Conservation (phyloP, 1,140 invertebrate genomes). For the Arctopsyche grandis region DNA sequence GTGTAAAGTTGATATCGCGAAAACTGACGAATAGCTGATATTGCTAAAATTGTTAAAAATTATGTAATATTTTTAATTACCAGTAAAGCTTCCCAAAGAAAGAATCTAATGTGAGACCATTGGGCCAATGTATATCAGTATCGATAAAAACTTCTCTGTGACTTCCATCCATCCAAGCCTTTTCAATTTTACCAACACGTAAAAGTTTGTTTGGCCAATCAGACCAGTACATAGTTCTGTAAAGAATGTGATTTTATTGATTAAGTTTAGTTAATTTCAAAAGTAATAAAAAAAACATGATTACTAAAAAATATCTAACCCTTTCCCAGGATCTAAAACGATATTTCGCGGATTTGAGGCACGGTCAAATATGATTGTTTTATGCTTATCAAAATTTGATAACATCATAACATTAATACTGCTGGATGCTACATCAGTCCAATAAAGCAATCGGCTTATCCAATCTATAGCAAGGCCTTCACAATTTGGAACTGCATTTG, state of each 20-base stretch:
- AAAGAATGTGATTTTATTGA: not conserved
- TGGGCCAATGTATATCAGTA: slow-evolving; percentile 80
- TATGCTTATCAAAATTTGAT: slow-evolving; percentile 64
- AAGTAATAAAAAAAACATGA: not conserved
- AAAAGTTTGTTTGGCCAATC: slow-evolving; percentile 75
- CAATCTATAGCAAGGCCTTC: slow-evolving; percentile 82
- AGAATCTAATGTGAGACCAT: slow-evolving; percentile 86
- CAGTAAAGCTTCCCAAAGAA: slow-evolving; percentile 78
- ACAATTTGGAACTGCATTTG: slow-evolving; percentile 68
- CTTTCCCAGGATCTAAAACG: slow-evolving; percentile 73
- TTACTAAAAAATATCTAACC: slow-evolving; percentile 55
- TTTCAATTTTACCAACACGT: slow-evolving; percentile 69
- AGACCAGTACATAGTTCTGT: slow-evolving; percentile 79
- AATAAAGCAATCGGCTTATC: slow-evolving; percentile 84
- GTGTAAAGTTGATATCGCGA: not conserved
- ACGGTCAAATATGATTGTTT: slow-evolving; percentile 67
- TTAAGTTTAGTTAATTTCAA: not conserved
- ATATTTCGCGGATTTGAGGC: slow-evolving; percentile 73
- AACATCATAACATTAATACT: slow-evolving; percentile 73
- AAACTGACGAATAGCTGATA: not conserved
- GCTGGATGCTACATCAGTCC: slow-evolving; percentile 76
- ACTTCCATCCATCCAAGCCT: slow-evolving; percentile 84
- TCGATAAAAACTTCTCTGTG: slow-evolving; percentile 66
- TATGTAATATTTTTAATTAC: slow-evolving; percentile 57
- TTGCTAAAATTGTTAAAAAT: not conserved